These are phyloP conservation scores for Drosophila melanica DNA, from an alignment of 1,140 invertebrate species.

Conservation along the genomic window DNA sequence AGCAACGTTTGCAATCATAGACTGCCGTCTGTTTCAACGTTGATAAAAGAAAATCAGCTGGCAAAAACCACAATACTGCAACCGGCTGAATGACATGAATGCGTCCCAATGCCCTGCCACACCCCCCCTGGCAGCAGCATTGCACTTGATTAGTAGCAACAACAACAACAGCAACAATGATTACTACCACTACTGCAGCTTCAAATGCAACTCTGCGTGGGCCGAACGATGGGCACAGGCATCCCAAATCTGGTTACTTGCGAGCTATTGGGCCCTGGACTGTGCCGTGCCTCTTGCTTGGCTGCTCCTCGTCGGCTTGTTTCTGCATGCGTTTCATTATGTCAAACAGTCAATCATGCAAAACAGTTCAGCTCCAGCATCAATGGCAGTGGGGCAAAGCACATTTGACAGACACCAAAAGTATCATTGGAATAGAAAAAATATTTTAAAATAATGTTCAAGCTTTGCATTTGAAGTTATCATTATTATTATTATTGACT, in stretches of 20 bases:
- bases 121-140: constrained; percentile 40
- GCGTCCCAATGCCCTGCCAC: constrained; percentile 7
- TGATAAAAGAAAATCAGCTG: constrained; percentile 77
- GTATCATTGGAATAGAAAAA: too few relatives aligned
- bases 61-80: constrained; percentile 70
- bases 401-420: not conserved
- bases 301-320: constrained; percentile 33
- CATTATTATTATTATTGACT: too few relatives aligned
- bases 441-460: too few relatives aligned
- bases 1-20: constrained; percentile 36
- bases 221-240: constrained; percentile 2
- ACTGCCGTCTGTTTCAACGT: constrained; percentile 59
- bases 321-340: constrained; percentile 79
- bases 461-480: too few relatives aligned
- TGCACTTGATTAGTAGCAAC: constrained; percentile 73
- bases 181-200: constrained; percentile 23
- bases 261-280: constrained; percentile 36
- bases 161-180: constrained; percentile 36
- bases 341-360: constrained; percentile 82
- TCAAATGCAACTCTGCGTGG: constrained; percentile 45
- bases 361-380: constrained; percentile 69
- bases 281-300: constrained; percentile 9
- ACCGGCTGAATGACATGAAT: constrained; percentile 41
- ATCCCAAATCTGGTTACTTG: constrained; percentile 74
- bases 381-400: constrained; percentile 51